Evolutionary conservation across 1,140 invertebrate species (phyloP).

Genomic region (Sminthurinus signatus): DNA sequence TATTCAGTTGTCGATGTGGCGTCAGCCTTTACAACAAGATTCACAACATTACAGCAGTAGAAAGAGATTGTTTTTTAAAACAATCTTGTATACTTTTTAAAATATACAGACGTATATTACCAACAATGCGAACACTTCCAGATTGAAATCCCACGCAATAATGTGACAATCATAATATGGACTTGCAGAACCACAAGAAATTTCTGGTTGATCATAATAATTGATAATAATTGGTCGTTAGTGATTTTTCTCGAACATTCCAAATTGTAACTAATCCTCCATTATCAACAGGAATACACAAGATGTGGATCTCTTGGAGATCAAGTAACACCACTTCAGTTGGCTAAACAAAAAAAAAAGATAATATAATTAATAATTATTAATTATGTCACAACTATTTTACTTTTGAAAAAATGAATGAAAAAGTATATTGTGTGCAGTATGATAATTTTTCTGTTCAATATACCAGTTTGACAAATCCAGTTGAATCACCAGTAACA

Average conservation of each 20-base stretch:
- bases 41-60: too few relatives aligned
- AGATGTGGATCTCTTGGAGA: constrained; percentile 8
- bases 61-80: too few relatives aligned
- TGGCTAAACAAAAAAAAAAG: background rate
- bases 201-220: constrained; percentile 13
- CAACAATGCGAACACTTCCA: constrained; percentile 33
- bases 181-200: constrained; percentile 23
- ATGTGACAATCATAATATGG: constrained; percentile 33
- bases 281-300: constrained; percentile 28
- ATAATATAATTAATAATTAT: too few relatives aligned
- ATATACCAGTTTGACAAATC: constrained; percentile 31
- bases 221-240: too few relatives aligned
- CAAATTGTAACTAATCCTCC: constrained; percentile 20
- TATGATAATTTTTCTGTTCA: constrained; percentile 3
- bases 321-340: constrained; percentile 27
- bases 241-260: constrained; percentile 19
- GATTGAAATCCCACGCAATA: constrained; percentile 29
- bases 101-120: too few relatives aligned
- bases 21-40: too few relatives aligned
- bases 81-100: too few relatives aligned
- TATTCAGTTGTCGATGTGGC: too few relatives aligned
- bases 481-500: constrained; percentile 32
- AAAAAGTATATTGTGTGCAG: constrained; percentile 18
- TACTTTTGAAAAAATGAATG: background rate
- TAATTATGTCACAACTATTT: background rate